Percentiles rank a stretch among this genome's conserved stretches.
phyloP scores from a whole-genome alignment of 92 coral and sea anemone genomes.

The Zoanthus sansibaricus region DNA sequence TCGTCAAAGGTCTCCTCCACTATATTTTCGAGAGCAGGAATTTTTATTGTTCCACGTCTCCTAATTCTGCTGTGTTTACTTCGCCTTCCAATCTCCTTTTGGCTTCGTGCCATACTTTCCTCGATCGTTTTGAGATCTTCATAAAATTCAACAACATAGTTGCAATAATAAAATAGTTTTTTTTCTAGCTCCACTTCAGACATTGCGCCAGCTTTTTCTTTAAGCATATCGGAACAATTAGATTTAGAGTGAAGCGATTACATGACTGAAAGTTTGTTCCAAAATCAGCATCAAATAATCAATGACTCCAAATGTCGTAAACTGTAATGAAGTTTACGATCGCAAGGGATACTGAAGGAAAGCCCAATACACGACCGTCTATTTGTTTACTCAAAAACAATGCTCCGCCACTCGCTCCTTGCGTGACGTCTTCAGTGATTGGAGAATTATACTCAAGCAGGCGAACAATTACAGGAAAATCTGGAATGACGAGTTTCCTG shows the following conservation, averaged over 20 bases:
- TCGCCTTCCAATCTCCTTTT: constrained; percentile 13
- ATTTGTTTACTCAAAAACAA: constrained; percentile 18
- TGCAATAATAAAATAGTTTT: constrained; percentile 15
- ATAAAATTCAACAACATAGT: constrained; percentile 14
- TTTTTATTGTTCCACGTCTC: constrained; percentile 15
- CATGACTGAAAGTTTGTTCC: neutral
- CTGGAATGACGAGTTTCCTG: neutral
- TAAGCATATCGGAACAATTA: neutral
- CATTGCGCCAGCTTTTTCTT: neutral
- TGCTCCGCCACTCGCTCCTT: neutral
- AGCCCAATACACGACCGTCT: constrained; percentile 13
- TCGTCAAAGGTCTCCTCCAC: constrained; percentile 15
- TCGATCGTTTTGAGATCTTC: constrained; percentile 47
- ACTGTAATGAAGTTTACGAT: neutral
- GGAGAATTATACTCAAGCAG: neutral
- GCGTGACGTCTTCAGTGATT: constrained; percentile 4
- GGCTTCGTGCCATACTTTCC: constrained; percentile 43
- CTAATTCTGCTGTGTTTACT: constrained; percentile 34
- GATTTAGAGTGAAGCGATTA: no score
- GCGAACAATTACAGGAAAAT: neutral
- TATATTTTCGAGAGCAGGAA: constrained; percentile 33
- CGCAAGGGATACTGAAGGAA: neutral
- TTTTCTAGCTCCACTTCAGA: constrained; percentile 8
- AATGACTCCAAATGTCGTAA: neutral
- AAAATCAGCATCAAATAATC: neutral